Evolutionary conservation across 2,888 invertebrate genomes (phyloP), one percentile per base, ranked within the genome.

Genomic region (Smittia aterrima): DNA sequence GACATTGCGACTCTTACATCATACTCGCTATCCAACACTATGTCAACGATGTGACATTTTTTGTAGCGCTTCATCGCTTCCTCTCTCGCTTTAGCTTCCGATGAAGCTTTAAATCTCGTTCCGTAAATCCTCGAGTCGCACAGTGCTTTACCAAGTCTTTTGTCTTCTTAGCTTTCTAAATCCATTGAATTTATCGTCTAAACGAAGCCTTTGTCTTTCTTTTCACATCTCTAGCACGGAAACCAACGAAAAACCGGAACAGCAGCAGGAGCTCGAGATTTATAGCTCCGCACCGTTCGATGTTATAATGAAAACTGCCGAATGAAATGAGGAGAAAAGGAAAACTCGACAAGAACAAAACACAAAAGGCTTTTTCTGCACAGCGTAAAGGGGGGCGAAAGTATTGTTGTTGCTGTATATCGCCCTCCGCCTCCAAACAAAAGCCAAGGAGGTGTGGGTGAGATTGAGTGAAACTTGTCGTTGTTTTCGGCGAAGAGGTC

Each of bases 51-150:
- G 22, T 54, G 54, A 22, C 71, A 71, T 53, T 58, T 71, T 22
- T 71, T 71, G 27, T 54, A 71, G n/a, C 71, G 71, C 54, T 58
- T 71, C 58, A 58, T 71, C n/a, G 38, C 38, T 11, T 4, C 38
- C 38, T 38, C 11, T 7, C 4, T 38, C 38, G 6, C 11, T 38
- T 38, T n/a, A n/a, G n/a, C n/a, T 62, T 64, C 2, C 4, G 3
- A 16, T n/a, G 13, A 9, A n/a, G 7, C 13, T 16, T 47, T 47
- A 13, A 16, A 13, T 13, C 47, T 47, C 47, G 3, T 38, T 38
- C 6, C 11, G 6, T 13, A 9, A 7, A n/a, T n/a, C 7, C 58
- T 9, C 20, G 20, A 58, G 58, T 18, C 2, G 1, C 53, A 11
- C 53, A 7, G 38, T 38, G 4, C 38, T 7, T 3, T 47, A 7